Evolutionary conservation across 2,797 vertebrate genomes (phyloP), one percentile per base, ranked within the genome.

Genomic region (Pseudocheirus occidentalis): DNA sequence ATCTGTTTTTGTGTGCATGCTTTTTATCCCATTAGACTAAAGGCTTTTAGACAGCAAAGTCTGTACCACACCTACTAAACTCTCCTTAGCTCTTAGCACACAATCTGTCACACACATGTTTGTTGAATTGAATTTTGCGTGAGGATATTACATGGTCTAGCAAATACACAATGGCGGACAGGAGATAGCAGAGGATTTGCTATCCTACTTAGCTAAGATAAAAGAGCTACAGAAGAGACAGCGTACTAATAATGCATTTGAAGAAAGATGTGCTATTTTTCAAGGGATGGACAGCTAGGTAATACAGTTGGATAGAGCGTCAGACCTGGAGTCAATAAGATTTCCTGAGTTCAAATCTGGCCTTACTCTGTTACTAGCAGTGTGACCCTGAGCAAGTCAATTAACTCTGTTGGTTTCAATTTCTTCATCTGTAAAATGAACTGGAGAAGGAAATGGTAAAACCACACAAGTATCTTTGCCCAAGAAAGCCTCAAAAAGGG

Each of bases 201-300:
- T 1, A 31, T 10, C 55, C 59, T 54, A 54, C 12, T n/a, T 92
- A 92, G 95, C 92, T 89, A 87, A 92, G 91, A 9, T 50, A 93
- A 90, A 91, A 96, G 53, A 92, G 24, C 54, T n/a, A 92, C 52
- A 93, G 55, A n/a, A 81, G 90, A 50, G 40, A n/a, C 14, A 94
- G 94, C 54, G 57, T 18, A 94, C 95, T 91, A 66, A 93, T 57
- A 90, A 91, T 3, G 56, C 62, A 66, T 81, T 55, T 50, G 57
- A 91, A 96, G 40, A 91, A 96, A 40, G 92, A 91, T 91, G 81
- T 28, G 92, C 91, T 97, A 92, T 94, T 91, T 91, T 91, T 0
- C 4, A 94, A 90, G 57, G 62, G 1, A n/a, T n/a, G 13, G 14
- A 4, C 12, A 66, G 14, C 14, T n/a, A 66, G 5, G 34, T 66